A percentile compares a stretch with the other conserved stretches of the same genome.
Evolutionary conservation across 2,888 invertebrate species (phyloP).

Genomic region (Myathropa florea): DNA sequence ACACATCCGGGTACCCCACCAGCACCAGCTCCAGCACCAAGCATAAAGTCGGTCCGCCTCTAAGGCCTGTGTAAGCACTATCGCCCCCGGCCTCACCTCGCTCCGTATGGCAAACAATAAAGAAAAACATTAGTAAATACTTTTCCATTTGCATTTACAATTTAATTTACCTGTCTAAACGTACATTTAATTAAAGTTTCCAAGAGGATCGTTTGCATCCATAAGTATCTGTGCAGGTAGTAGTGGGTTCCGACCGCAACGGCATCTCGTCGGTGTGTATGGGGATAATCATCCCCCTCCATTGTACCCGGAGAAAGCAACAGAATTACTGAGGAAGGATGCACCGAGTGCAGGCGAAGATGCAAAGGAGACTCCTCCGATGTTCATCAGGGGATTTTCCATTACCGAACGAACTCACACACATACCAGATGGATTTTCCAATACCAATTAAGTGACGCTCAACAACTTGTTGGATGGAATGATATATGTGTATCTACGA

Average conservation of each 20-base stretch:
- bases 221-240: not conserved
- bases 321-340: slow-evolving; percentile 21
- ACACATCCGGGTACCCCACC: not conserved
- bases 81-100: not conserved
- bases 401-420: slow-evolving; percentile 37
- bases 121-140: slow-evolving; percentile 42
- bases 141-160: slow-evolving; percentile 63
- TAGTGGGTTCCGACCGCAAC: not conserved
- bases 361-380: slow-evolving; percentile 14
- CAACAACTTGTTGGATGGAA: slow-evolving; percentile 52
- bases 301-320: slow-evolving; percentile 24
- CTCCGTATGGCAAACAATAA: slow-evolving; percentile 21
- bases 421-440: slow-evolving; percentile 42
- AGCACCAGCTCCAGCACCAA: not conserved
- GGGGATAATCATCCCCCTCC: slow-evolving; percentile 21
- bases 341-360: not conserved
- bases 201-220: slow-evolving; percentile 53
- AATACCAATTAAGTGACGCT: slow-evolving; percentile 61
- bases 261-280: not conserved
- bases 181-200: slow-evolving; percentile 62
- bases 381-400: slow-evolving; percentile 62
- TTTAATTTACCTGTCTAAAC: slow-evolving; percentile 64
- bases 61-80: not conserved
- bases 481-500: not conserved
- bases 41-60: not conserved